Conservation (phyloP, 2,113 vertebrate genomes). For the Oreochromis spilurus region DNA sequence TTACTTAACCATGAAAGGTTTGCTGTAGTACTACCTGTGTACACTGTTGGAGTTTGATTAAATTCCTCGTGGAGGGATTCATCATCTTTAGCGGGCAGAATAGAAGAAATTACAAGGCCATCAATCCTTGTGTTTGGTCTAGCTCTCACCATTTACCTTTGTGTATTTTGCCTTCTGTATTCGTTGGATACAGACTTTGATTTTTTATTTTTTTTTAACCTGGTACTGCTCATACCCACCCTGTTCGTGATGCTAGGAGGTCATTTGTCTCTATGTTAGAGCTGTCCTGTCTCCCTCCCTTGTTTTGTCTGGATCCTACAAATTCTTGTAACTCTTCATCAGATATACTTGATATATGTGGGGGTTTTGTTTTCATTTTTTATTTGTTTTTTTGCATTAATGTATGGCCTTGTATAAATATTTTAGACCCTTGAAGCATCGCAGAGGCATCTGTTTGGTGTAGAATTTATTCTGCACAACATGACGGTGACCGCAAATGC, state of each 20-base stretch:
- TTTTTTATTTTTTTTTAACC: not conserved
- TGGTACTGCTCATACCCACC: not conserved
- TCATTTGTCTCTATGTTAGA: constrained; percentile 53
- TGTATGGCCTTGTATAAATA: not conserved
- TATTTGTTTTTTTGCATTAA: not conserved
- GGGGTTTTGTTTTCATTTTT: not conserved
- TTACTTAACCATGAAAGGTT: constrained; percentile 50
- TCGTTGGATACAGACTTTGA: not conserved
- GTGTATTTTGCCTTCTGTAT: constrained; percentile 1
- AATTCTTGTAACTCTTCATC: constrained; percentile 4
- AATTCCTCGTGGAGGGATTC: constrained; percentile 60
- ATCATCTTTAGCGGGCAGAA: constrained; percentile 66
- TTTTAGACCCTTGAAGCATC: not conserved
- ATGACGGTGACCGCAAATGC: not conserved
- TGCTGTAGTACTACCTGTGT: constrained; percentile 30
- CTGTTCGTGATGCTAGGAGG: constrained; percentile 6
- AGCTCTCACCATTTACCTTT: not conserved
- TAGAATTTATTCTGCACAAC: not conserved
- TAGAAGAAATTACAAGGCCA: constrained; percentile 49
- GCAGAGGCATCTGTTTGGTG: not conserved
- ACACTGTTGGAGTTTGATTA: constrained; percentile 56
- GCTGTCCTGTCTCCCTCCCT: constrained; percentile 16
- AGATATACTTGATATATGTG: not conserved
- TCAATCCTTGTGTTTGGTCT: constrained; percentile 52
- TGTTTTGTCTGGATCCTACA: constrained; percentile 19